Base-by-base conservation (phyloP, 2,797 vertebrate species). In the Catamblyrhynchus diadema region DNA sequence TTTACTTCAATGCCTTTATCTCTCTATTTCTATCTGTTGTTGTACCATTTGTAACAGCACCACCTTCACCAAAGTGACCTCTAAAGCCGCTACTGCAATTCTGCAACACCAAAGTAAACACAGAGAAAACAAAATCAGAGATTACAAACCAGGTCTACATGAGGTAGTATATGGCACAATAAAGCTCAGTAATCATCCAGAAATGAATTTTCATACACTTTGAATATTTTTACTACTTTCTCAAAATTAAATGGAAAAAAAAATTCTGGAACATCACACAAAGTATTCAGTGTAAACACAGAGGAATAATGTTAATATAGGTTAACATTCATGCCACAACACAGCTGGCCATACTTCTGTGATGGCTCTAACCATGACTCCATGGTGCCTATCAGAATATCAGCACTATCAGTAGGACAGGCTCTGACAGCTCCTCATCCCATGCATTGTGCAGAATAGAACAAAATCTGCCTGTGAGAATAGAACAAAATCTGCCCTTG, bases 401-500 rank as follows among this genome's bases (percentile, higher is more conserved):
- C 5, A 2, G 39, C 10, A 6, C 24, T 16, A 25, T 8, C 2
- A 1, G 27, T 3, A 86, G 24, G 9, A 71, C 2, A 56, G n/a
- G 5, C 42, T 51, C 62, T 47, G 25, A 45, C 23, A 69, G 24
- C 30, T 50, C 30, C 47, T 60, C 47, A 53, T 33, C 16, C 30
- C 14, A 2, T 2, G 13, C 19, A 9, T 14, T 25, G 21, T 12
- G 39, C 22, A 71, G 24, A 54, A 61, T 6, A 44, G 30, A 59
- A 50, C 10, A 61, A 79, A 30, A 48, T 21, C 37, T 48, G 22
- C 19, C 28, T 67, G 18, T 2, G 13, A 59, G 22, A n/a, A n/a
- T n/a, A n/a, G n/a, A n/a, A n/a, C n/a, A n/a, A n/a, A n/a, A 41
- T 33, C 22, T 69, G 18, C 10, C 22, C 37, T 41, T 44, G 37